Conservation (phyloP, 64 coral and sea anemone species). For the Actinia tenebrosa region DNA sequence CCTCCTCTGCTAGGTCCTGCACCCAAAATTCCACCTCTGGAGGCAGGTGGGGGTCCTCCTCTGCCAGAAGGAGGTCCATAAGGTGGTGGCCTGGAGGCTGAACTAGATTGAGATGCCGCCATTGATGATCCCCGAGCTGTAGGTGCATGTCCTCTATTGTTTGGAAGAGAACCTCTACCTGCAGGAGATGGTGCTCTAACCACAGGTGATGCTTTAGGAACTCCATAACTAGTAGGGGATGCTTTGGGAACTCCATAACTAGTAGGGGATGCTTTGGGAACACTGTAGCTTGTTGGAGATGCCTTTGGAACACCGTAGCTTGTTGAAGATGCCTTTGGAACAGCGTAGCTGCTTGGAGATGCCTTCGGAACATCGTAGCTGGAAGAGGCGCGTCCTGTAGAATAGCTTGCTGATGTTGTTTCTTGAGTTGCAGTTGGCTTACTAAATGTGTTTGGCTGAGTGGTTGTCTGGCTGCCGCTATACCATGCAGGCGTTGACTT, state of each 20-base stretch:
- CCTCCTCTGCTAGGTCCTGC: constrained; percentile 1
- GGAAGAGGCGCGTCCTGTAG: background rate
- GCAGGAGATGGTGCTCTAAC: constrained; percentile 16
- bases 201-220: constrained; percentile 7
- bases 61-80: background rate
- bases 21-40: constrained; percentile 35
- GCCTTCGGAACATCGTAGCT: background rate
- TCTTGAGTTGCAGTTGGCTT: constrained; percentile 4
- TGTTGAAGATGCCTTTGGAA: constrained; percentile 16
- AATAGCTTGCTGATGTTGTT: background rate
- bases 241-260: constrained; percentile 26
- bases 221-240: background rate
- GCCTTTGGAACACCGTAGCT: constrained; percentile 19
- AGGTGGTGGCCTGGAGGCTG: background rate
- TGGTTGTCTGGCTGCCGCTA: background rate
- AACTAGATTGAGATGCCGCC: background rate
- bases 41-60: constrained; percentile 19
- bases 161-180: constrained; percentile 13
- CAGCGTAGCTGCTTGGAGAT: background rate
- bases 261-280: background rate
- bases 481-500: constrained; percentile 16
- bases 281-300: background rate
- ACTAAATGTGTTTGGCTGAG: constrained; percentile 16
- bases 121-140: background rate
- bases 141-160: constrained; percentile 27